Evolutionary conservation across 2,113 vertebrate genomes (phyloP), one percentile per base, ranked within the genome.

Genomic region (Rana temporaria): DNA sequence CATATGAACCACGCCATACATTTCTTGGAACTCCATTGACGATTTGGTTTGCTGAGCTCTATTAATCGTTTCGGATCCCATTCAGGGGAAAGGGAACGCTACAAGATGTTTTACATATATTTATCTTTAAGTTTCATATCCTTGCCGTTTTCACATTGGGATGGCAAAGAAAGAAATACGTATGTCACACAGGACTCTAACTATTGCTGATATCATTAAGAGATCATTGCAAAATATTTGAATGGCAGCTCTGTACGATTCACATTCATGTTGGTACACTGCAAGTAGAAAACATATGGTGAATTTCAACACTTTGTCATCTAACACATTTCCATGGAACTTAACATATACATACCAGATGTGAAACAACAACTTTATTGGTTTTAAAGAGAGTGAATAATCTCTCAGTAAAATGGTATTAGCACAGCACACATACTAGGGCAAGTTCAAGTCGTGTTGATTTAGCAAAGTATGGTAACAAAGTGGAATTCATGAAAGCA

Each of bases 301-400:
- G 16, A 20, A n/a, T 64, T 34, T 81, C 55, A 72, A 18, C 34
- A 55, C 11, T 30, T 19, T 72, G 56, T 42, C 34, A 63, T 72
- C 68, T 81, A 52, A 63, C 68, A 72, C 16, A 55, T 12, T n/a
- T 52, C 38, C 32, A 62, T 55, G 68, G 48, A 81, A 81, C 70
- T 71, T 70, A 73, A 52, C 79, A 81, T 68, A 53, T 34, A 73
- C 22, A 55, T 81, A 19, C 48, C 56, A 81, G 32, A 81, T 64
- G 68, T 53, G 38, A 72, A 72, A 38, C 9, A 42, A 53, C 79
- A 81, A 24, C 68, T 72, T 81, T n/a, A 81, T 72, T 38, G 57
- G 16, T 62, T 30, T 80, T 52, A 53, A 18, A 42, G 56, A 34
- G 65, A 72, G 38, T 64, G 68, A 81, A 72, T 71, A 34, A 19